phyloP scores from a whole-genome alignment of 2,888 invertebrate species.

The Bruchidius siliquastri region DNA sequence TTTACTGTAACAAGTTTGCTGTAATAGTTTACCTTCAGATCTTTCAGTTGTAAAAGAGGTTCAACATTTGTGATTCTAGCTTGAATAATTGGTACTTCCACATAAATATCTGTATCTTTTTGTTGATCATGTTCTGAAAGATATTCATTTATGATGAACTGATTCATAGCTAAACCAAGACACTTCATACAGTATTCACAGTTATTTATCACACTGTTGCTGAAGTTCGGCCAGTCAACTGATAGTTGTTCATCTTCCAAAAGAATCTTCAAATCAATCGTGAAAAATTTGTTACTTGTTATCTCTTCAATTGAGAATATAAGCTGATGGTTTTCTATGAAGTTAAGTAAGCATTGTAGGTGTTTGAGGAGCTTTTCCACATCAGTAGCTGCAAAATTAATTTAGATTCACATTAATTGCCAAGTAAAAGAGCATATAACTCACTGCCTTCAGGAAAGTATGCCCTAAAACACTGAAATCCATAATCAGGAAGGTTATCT shows the following conservation, averaged over 20 bases:
- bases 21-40: slow-evolving; percentile 68
- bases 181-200: slow-evolving; percentile 66
- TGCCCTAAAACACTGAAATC: slow-evolving; percentile 63
- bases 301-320: slow-evolving; percentile 56
- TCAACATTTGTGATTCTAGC: slow-evolving; percentile 61
- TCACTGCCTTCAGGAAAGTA: slow-evolving; percentile 64
- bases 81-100: slow-evolving; percentile 50
- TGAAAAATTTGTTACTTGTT: slow-evolving; percentile 54
- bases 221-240: slow-evolving; percentile 52
- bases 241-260: slow-evolving; percentile 55
- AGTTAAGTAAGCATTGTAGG: slow-evolving; percentile 53
- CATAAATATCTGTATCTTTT: slow-evolving; percentile 48
- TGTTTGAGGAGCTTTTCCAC: slow-evolving; percentile 40
- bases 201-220: slow-evolving; percentile 59
- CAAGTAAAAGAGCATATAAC: not conserved
- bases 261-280: slow-evolving; percentile 56
- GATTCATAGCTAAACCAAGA: slow-evolving; percentile 75
- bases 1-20: slow-evolving; percentile 75
- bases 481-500: slow-evolving; percentile 17
- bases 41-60: slow-evolving; percentile 61
- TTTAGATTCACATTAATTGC: slow-evolving; percentile 38
- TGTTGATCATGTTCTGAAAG: slow-evolving; percentile 28
- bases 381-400: slow-evolving; percentile 21
- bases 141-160: slow-evolving; percentile 52
- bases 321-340: slow-evolving; percentile 49